Conservation (phyloP, 2,888 invertebrate species). For the Poecilus cupreus region DNA sequence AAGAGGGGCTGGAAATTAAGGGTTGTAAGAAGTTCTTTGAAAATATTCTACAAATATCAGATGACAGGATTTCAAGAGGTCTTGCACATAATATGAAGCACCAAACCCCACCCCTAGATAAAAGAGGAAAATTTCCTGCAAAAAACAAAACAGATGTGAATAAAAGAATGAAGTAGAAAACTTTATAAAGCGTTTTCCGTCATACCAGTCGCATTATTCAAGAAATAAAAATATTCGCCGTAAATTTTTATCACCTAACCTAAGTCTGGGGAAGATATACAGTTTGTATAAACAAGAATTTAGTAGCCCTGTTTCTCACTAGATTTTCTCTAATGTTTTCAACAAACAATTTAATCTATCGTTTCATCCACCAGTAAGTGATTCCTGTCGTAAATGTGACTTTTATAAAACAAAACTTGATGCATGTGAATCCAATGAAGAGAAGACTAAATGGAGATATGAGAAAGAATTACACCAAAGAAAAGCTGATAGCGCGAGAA, state of each 20-base stretch:
- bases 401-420: no score
- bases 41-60: slow-evolving; percentile 60
- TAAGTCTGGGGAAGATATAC: slow-evolving; percentile 62
- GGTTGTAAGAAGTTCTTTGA: slow-evolving; percentile 62
- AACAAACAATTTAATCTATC: slow-evolving; percentile 61
- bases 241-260: slow-evolving; percentile 62
- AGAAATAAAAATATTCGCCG: slow-evolving; percentile 60
- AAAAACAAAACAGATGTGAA: slow-evolving; percentile 62
- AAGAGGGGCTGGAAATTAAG: slow-evolving; percentile 53
- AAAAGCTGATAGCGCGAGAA: slow-evolving; percentile 61
- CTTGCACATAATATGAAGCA: slow-evolving; percentile 59
- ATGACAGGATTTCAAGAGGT: slow-evolving; percentile 59
- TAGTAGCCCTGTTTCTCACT: slow-evolving; percentile 61
- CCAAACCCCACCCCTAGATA: slow-evolving; percentile 60
- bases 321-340: slow-evolving; percentile 60
- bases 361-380: slow-evolving; percentile 61
- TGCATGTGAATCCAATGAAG: slow-evolving; percentile 60
- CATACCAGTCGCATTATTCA: slow-evolving; percentile 62
- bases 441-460: slow-evolving; percentile 57
- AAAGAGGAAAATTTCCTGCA: slow-evolving; percentile 61
- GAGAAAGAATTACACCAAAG: slow-evolving; percentile 61
- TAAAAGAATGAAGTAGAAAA: slow-evolving; percentile 59
- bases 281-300: slow-evolving; percentile 59
- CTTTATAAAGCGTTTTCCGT: slow-evolving; percentile 53
- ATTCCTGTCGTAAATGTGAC: slow-evolving; percentile 63